Evolutionary conservation across 2,113 vertebrate species (phyloP), one percentile per base, ranked within the genome.

Genomic region (Hippolais icterina): DNA sequence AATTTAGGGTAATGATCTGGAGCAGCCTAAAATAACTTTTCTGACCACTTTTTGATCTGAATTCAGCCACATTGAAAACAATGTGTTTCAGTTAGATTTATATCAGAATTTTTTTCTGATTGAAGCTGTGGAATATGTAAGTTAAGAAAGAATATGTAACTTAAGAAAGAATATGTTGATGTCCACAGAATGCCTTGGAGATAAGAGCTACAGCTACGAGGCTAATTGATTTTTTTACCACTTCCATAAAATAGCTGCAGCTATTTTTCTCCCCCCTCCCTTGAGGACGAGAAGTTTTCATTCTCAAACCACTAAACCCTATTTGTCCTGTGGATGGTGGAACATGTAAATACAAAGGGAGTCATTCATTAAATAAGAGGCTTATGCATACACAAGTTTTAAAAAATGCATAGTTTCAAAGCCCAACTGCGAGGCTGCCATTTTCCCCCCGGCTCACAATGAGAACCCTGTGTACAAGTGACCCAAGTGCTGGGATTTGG

Each of bases 291-390:
- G 92, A 98, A 98, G 93, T 98, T 98, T 98, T 97, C 95, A 96
- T 96, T 98, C 97, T 98, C 96, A 79, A 97, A 89, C 56, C 74
- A 97, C 97, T 98, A 98, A 98, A 98, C 97, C 95, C 97, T 97
- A 97, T 98, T 98, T 98, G 97, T 98, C 96, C 97, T 96, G 88
- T 83, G 97, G 97, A 98, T 97, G 97, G 97, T 97, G 96, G 97
- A 98, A 97, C 97, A 98, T 98, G 97, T 98, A 98, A 96, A 97
- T 95, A 98, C 98, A 98, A 98, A 98, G 97, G 89, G 97, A 98
- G 97, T 97, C 97, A 98, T 98, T 98, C 98, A 98, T 97, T 96
- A 98, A 98, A 97, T 98, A 98, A 98, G 97, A 98, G 96, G 97
- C 97, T 98, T 98, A 98, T 98, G 97, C 97, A 98, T 98, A 98